Conservation (phyloP, 2,113 vertebrate genomes). For the Pachycephala philippinensis region DNA sequence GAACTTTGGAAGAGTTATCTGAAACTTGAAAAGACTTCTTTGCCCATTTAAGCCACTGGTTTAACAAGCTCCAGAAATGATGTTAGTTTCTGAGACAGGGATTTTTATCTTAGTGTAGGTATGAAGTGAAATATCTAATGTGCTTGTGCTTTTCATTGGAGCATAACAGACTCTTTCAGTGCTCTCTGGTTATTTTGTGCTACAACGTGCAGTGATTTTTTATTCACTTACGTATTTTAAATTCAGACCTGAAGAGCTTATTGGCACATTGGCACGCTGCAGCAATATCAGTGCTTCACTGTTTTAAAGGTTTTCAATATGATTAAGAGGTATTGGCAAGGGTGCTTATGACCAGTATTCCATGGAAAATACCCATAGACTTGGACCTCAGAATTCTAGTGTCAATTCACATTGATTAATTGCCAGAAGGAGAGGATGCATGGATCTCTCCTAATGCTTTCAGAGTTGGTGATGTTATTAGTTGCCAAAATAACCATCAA, state of each 20-base stretch:
- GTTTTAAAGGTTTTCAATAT: background rate
- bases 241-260: background rate
- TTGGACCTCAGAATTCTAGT: background rate
- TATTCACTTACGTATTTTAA: background rate
- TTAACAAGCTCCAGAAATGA: background rate
- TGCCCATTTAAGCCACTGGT: background rate
- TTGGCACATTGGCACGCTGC: background rate
- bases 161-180: background rate
- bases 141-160: background rate
- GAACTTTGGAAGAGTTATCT: background rate
- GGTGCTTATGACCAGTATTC: background rate
- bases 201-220: rapidly evolving
- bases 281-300: background rate
- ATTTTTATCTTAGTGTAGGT: background rate
- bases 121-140: background rate
- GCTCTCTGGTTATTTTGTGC: background rate
- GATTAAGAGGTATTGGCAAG: background rate
- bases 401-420: background rate
- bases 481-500: background rate
- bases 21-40: background rate
- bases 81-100: background rate
- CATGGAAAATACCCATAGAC: background rate
- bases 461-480: background rate
- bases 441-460: background rate
- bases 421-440: background rate